These are phyloP conservation scores for Propithecus deckenii DNA, from an alignment of 2,797 vertebrate genomes.

Conservation along the genomic window DNA sequence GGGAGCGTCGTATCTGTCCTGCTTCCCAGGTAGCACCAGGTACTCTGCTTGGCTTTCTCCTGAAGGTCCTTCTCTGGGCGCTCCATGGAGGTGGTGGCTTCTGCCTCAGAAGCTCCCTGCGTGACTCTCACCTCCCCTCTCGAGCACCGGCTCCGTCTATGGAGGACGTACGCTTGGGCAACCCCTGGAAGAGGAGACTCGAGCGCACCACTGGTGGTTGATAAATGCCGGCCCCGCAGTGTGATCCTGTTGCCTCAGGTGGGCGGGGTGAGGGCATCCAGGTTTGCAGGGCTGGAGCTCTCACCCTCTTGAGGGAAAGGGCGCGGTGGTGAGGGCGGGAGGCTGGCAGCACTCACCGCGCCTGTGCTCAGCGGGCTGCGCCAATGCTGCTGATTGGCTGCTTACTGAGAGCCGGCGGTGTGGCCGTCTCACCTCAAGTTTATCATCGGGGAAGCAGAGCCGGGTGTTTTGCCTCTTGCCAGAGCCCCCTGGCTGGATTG, in stretches of 20 bases:
- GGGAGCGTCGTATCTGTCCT: background rate
- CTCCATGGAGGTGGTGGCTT: background rate
- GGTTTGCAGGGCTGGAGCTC: background rate
- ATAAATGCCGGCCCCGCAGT: background rate
- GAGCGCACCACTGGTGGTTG: background rate
- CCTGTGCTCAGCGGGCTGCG: too few species aligned
- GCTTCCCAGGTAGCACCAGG: background rate
- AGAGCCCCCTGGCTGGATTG: background rate
- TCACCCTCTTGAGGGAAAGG: background rate
- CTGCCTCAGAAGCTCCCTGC: background rate
- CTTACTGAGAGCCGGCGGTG: fast-evolving
- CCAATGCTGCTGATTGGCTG: background rate
- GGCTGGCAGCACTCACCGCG: background rate
- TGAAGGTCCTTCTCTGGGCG: too few species aligned
- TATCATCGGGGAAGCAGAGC: background rate
- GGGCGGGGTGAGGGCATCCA: too few species aligned
- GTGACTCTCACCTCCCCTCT: background rate
- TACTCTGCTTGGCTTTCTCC: background rate
- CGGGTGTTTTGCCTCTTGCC: background rate
- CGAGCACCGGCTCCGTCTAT: background rate
- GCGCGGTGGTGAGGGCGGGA: too few species aligned
- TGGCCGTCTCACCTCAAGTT: background rate
- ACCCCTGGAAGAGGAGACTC: background rate
- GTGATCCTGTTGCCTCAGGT: background rate
- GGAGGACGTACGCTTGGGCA: background rate